These are phyloP conservation scores for Yasuhikotakia modesta DNA, from an alignment of 2,797 vertebrate species.

Conservation along the genomic window DNA sequence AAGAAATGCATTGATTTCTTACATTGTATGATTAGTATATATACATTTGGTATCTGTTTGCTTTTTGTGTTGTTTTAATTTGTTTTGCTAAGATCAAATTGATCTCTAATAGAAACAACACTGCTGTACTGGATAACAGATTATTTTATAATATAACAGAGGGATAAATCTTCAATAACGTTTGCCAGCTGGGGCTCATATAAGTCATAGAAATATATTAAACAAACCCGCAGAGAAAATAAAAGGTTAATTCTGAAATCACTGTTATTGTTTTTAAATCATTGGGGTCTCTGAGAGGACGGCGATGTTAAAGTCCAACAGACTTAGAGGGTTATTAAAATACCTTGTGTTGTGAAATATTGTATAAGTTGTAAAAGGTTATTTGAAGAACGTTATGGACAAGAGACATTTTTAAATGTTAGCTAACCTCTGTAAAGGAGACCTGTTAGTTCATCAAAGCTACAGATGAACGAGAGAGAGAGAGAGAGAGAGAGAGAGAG, in stretches of 20 bases:
- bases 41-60: background rate
- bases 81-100: too few relatives aligned
- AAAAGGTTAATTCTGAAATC: background rate
- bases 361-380: background rate
- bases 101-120: too few relatives aligned
- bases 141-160: background rate
- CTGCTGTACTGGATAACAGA: background rate
- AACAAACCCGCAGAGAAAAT: background rate
- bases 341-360: background rate
- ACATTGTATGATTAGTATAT: background rate
- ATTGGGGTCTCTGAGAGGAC: background rate
- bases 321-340: background rate
- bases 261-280: background rate
- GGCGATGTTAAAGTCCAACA: background rate
- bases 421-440: too few relatives aligned
- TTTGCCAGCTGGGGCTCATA: background rate
- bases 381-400: background rate
- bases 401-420: too few relatives aligned
- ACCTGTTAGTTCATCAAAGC: too few relatives aligned
- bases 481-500: too few relatives aligned
- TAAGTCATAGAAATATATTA: background rate
- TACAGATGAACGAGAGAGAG: too few relatives aligned
- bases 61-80: background rate
- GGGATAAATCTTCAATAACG: background rate
- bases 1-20: background rate